These are phyloP conservation scores for Pelodytes ibericus DNA, from an alignment of 2,797 vertebrate genomes.

Conservation along the genomic window DNA sequence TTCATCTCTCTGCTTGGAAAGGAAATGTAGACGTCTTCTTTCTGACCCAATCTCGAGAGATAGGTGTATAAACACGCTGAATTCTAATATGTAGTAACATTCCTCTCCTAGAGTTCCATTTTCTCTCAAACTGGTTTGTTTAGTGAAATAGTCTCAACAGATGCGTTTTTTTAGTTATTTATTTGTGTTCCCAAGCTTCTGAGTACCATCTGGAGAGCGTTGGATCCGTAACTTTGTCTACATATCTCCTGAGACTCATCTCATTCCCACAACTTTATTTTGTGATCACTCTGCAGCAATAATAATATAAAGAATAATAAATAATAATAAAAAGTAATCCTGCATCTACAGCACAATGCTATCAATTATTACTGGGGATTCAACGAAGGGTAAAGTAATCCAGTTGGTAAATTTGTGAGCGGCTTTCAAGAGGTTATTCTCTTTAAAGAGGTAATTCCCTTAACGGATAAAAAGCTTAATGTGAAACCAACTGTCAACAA, in stretches of 20 bases:
- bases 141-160: slow-evolving; percentile 3
- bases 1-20: too few species aligned
- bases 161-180: slow-evolving; percentile 8
- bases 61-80: too few species aligned
- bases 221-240: slow-evolving; percentile 1
- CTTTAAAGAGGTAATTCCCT: slow-evolving; percentile 1
- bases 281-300: not conserved
- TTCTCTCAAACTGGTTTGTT: not conserved
- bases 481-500: slow-evolving; percentile 20
- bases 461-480: slow-evolving; percentile 16
- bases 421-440: slow-evolving; percentile 10
- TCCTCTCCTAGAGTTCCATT: not conserved
- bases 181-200: slow-evolving; percentile 4
- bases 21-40: too few species aligned
- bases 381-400: not conserved
- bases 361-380: slow-evolving; percentile 12
- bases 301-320: not conserved
- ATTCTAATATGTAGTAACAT: too few species aligned
- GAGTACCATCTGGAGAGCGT: slow-evolving; percentile 20
- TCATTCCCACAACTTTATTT: not conserved
- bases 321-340: not conserved
- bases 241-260: not conserved
- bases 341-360: not conserved
- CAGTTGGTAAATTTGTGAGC: slow-evolving; percentile 18
- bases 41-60: too few species aligned